Base-by-base conservation (phyloP, 2,888 invertebrate species). In the Lomographa bimaculata region DNA sequence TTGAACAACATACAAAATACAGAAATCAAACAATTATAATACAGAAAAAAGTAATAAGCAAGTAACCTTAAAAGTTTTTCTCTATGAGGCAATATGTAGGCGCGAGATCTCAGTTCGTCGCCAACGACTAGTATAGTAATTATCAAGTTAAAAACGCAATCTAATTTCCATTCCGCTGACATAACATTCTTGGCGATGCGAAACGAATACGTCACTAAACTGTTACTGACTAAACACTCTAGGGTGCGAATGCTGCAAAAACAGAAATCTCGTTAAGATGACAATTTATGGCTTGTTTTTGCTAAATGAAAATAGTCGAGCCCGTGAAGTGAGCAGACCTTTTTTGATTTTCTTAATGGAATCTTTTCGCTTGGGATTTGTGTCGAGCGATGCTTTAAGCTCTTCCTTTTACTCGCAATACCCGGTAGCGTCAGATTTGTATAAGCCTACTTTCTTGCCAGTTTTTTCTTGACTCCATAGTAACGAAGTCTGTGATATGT, bases 261-360 rank as follows among this genome's bases (percentile, higher is more conserved):
- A 85, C 86, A 83, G 78, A 86, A 86, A 89, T 86, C 84, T 89
- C 82, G 86, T 89, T 87, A 86, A 85, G 87, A 87, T 89, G 89
- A 87, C 89, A 89, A 89, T 89, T 89, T 89, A 89, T 89, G 86
- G 89, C 77, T 84, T 89, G 89, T 87, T 89, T 89, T 89, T 89
- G 86, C 87, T 89, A 87, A 89, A 87, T 89, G 87, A 89, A 87
- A 87, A 87, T 86, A 86, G 85, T 89, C 82, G 79, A 73, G 66
- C 69, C 78, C 79, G 74, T 78, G 85, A 83, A 83, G 76, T 74
- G 74, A 77, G 74, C 73, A 80, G 81, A 79, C 85, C 83, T 87
- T 89, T 86, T 89, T 89, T 87, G 85, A 87, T 89, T 89, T 87
- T 82, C 89, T 84, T 87, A 89, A 87, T 87, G 89, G 87, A 89